phyloP scores from a whole-genome alignment of 2,113 vertebrate genomes.

The Mastomys natalensis region DNA sequence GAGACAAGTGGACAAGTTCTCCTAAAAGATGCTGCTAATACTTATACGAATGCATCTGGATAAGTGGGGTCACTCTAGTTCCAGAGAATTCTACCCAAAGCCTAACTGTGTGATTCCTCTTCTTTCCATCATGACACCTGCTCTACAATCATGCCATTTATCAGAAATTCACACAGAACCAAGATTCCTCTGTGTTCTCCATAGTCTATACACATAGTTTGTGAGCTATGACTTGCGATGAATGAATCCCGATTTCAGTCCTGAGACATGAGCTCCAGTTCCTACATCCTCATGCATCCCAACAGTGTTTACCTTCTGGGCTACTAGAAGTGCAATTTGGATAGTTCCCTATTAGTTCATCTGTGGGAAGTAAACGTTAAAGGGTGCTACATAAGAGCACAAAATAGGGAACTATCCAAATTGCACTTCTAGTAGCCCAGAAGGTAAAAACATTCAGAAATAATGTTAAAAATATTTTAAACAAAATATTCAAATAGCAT shows the following conservation, averaged over 20 bases:
- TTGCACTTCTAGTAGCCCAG: too few species aligned
- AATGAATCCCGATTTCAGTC: not conserved
- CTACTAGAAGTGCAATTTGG: not conserved
- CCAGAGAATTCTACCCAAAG: not conserved
- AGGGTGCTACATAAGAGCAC: too few species aligned
- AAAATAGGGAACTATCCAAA: too few species aligned
- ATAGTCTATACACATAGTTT: not conserved
- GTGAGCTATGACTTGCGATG: not conserved
- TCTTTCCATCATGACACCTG: not conserved
- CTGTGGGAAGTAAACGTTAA: too few species aligned
- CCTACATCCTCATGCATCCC: not conserved
- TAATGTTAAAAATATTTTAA: not conserved
- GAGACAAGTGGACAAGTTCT: not conserved
- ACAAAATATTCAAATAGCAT: not conserved
- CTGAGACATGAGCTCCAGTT: not conserved
- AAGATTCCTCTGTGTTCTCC: not conserved
- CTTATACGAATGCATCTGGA: not conserved
- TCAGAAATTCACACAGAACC: not conserved
- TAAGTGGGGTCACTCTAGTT: not conserved
- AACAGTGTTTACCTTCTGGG: not conserved
- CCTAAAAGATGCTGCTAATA: not conserved
- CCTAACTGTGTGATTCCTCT: not conserved
- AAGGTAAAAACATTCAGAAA: too few species aligned
- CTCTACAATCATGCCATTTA: not conserved
- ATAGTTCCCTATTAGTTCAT: not conserved